Base-by-base conservation (phyloP, 2,888 invertebrate genomes). In the Melikaiella ostensackeni region DNA sequence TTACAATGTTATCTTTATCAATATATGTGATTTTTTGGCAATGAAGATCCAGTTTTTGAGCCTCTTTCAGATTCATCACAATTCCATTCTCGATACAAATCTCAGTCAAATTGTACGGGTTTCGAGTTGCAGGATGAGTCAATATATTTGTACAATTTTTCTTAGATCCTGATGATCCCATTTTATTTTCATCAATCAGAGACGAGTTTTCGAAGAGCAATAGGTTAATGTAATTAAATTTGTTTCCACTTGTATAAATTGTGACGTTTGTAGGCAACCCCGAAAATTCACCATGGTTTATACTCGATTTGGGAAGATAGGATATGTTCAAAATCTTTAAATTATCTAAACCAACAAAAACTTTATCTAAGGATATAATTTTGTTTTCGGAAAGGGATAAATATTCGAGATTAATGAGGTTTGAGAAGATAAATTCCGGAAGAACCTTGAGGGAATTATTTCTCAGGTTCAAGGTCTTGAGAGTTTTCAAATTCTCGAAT, bases 241-340 rank as follows among this genome's bases (percentile, higher is more conserved):
- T 46, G 55, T 88, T 89, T 0, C 82, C 83, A 0, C 79, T 30
- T 0, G 77, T 83, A 8, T 84, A 55, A 27, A 89, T 85, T 6
- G 80, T 78, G 0, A 78, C 62, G 7, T 77, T 76, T n/a, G 75
- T 83, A 1, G 81, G 76, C 21, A 89, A 57, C 8, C 88, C 85
- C 24, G 83, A 87, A 6, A 89, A 79, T 30, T 85, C 77, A 9
- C 87, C 84, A 7, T 81, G 77, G 0, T 81, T 76, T 1, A 89
- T 75, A 30, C 83, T 80, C 21, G 55, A 42, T 9, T 88, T 78
- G 0, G 83, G 82, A 73, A 87, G 87, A 55, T 80, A 59, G 7
- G 88, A 88, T 0, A 89, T 78, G 33, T 89, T 78, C 5, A 89
- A 78, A 0, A 35, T 19, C 35, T 81, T 82, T 6, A 89, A 80